phyloP scores from a whole-genome alignment of 1,140 invertebrate genomes.

The Drosophila suzukii region DNA sequence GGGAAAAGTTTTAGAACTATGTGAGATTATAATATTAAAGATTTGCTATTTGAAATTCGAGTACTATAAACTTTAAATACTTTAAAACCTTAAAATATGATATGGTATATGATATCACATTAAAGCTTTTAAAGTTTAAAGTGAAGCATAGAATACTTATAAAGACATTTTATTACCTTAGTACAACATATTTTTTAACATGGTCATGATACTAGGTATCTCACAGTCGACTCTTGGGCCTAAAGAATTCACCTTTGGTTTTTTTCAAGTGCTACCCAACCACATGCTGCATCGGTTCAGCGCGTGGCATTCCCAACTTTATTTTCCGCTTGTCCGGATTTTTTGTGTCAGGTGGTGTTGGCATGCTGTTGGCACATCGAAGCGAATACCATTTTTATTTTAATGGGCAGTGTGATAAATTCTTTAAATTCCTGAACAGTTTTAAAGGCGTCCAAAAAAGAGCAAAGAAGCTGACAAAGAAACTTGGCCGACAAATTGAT shows the following conservation, averaged over 20 bases:
- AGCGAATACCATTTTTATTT: constrained; percentile 16
- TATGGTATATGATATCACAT: too few species aligned
- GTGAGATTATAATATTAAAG: too few species aligned
- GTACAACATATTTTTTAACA: too few species aligned
- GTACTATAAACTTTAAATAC: too few species aligned
- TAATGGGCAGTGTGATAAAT: constrained; percentile 1
- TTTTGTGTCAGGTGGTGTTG: constrained; percentile 18
- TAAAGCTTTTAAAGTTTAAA: too few species aligned
- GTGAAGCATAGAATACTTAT: too few species aligned
- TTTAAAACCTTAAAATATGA: too few species aligned
- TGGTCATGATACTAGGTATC: not conserved
- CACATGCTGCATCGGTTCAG: constrained; percentile 8
- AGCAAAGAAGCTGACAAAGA: not conserved
- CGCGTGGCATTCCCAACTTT: constrained; percentile 23
- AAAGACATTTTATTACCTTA: too few species aligned
- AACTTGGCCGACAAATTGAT: constrained; percentile 16
- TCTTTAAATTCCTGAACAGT: constrained; percentile 17
- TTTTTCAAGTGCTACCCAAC: not conserved
- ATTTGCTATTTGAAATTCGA: too few species aligned
- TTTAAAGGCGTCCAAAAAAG: not conserved
- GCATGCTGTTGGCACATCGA: constrained; percentile 15
- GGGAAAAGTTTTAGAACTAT: too few species aligned
- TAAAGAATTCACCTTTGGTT: not conserved
- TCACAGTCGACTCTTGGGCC: not conserved
- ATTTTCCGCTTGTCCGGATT: constrained; percentile 6